Conservation (phyloP, 2,888 invertebrate genomes). For the Epicampocera succincta region DNA sequence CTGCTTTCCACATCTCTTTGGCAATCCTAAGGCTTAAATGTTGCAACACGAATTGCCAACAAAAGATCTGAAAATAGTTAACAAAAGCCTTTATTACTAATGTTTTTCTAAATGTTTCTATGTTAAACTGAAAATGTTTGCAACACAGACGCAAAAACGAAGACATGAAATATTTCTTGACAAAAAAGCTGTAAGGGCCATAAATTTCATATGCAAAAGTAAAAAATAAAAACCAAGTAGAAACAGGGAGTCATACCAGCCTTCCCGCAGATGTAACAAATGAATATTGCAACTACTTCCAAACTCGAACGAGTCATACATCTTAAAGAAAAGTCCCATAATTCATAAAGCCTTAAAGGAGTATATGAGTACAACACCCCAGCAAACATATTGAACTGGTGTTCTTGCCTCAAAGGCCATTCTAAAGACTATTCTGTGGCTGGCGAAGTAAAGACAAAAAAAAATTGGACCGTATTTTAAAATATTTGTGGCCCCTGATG, state of each 20-base stretch:
- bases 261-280: neutral
- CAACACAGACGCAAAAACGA: constrained; percentile 9
- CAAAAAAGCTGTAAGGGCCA: constrained; percentile 44
- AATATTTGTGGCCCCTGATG: too few relatives aligned
- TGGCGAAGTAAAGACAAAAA: too few relatives aligned
- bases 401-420: too few relatives aligned
- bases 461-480: too few relatives aligned
- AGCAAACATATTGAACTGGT: constrained; percentile 13
- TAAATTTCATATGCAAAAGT: constrained; percentile 62
- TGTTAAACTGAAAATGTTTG: constrained; percentile 35
- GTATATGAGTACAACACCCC: constrained; percentile 36
- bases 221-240: neutral
- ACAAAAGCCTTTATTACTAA: constrained; percentile 51
- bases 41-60: constrained; percentile 18
- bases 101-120: constrained; percentile 61
- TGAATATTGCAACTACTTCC: neutral
- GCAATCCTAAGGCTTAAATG: neutral
- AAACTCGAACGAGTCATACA: constrained; percentile 42
- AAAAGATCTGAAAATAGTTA: constrained; percentile 11
- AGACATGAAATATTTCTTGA: constrained; percentile 16
- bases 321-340: constrained; percentile 54
- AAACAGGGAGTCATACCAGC: neutral
- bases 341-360: constrained; percentile 50
- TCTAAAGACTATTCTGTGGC: too few relatives aligned
- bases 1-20: neutral